Conservation (phyloP, 2,797 vertebrate species). For the Mus spretus region DNA sequence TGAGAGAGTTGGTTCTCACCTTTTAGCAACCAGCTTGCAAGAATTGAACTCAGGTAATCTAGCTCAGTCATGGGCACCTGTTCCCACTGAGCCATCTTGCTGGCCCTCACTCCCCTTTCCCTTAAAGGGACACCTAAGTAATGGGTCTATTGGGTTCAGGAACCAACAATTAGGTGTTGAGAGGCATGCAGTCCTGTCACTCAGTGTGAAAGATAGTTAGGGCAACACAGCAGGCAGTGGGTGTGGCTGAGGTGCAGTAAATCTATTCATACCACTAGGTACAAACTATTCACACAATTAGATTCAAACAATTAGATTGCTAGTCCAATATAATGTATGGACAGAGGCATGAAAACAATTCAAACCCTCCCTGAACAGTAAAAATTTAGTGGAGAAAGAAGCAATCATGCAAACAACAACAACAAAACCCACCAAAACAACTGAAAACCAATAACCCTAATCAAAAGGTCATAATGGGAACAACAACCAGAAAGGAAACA, state of each 20-base stretch:
- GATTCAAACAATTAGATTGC: background rate
- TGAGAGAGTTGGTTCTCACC: background rate
- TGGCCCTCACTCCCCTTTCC: background rate
- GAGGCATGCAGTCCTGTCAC: background rate
- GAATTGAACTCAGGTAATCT: background rate
- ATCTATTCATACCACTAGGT: background rate
- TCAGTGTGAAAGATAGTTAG: background rate
- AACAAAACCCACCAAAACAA: background rate
- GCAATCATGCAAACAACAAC: background rate
- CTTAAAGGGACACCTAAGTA: background rate
- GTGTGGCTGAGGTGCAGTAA: background rate
- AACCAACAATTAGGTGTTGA: background rate
- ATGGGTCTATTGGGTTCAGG: background rate
- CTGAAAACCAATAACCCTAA: background rate
- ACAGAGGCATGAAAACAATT: background rate
- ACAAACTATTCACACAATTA: background rate
- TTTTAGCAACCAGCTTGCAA: background rate
- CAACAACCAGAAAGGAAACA: background rate
- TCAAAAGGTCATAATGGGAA: background rate
- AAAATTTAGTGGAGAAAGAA: background rate
- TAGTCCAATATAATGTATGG: background rate
- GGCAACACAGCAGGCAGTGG: background rate
- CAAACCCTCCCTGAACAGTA: background rate
- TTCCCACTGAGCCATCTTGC: no score
- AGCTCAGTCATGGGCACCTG: background rate